phyloP scores from a whole-genome alignment of 2,113 vertebrate genomes.

The Larimichthys polyactis region DNA sequence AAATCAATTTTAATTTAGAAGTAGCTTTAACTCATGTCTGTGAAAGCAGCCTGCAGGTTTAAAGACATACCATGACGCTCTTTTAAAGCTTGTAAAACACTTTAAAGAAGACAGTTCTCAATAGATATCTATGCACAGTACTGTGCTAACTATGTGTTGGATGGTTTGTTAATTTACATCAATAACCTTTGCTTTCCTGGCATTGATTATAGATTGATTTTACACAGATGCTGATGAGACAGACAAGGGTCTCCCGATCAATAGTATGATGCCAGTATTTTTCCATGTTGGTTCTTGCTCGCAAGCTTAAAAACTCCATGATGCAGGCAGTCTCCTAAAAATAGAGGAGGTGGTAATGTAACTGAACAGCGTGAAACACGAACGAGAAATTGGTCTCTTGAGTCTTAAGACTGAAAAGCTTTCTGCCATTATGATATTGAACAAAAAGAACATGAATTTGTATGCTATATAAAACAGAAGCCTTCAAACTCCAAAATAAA shows the following conservation, averaged over 20 bases:
- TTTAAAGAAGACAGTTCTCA: slow-evolving; percentile 27
- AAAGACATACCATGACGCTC: slow-evolving; percentile 32
- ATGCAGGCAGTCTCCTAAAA: slow-evolving; percentile 1
- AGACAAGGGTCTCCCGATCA: neutral
- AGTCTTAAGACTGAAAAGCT: slow-evolving; percentile 4
- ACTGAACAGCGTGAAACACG: neutral
- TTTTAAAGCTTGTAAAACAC: slow-evolving; percentile 31
- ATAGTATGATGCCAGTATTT: neutral
- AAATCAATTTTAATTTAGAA: slow-evolving; percentile 79
- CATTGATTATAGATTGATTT: slow-evolving; percentile 12
- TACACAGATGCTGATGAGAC: slow-evolving; percentile 2
- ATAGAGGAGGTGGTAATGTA: neutral
- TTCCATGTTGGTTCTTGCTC: neutral
- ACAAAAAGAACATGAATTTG: neutral
- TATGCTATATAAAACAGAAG: neutral
- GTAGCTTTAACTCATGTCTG: slow-evolving; percentile 65
- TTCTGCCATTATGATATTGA: neutral
- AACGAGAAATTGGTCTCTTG: neutral
- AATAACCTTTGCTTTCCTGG: slow-evolving; percentile 25
- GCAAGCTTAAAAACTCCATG: neutral
- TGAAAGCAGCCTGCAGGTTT: slow-evolving; percentile 52
- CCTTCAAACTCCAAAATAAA: slow-evolving; percentile 10
- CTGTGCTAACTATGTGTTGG: neutral
- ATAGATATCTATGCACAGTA: neutral
- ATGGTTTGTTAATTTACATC: slow-evolving; percentile 19